Conservation (phyloP, 2,888 invertebrate genomes). For the Epirrita christyi region DNA sequence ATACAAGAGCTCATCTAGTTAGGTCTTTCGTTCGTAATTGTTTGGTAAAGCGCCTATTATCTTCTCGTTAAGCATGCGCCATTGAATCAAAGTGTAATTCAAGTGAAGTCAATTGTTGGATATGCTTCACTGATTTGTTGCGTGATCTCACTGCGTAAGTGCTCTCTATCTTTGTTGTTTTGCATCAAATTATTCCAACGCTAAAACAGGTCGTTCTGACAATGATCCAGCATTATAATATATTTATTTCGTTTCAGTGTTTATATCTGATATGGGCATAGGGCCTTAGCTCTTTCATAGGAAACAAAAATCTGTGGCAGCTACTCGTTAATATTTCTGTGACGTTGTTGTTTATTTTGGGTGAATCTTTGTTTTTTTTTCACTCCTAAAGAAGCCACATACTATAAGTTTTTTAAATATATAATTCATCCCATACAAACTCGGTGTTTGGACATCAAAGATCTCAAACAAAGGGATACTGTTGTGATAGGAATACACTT, state of each 20-base stretch:
- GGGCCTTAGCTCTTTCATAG: background rate
- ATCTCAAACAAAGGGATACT: background rate
- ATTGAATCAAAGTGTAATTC: constrained; percentile 14
- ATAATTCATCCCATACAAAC: too few species aligned
- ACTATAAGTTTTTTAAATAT: too few species aligned
- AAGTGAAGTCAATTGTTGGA: constrained; percentile 32
- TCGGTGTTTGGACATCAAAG: background rate
- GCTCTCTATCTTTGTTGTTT: constrained; percentile 74
- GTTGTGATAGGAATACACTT: background rate
- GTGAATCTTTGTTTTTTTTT: constrained; percentile 27
- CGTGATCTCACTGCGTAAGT: constrained; percentile 67
- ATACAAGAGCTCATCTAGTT: constrained; percentile 42
- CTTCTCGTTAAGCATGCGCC: constrained; percentile 15
- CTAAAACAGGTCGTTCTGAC: constrained; percentile 61
- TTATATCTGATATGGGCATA: background rate
- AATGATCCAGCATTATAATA: constrained; percentile 40
- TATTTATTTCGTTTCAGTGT: constrained; percentile 14
- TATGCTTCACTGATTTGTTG: constrained; percentile 47
- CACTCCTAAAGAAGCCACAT: too few species aligned
- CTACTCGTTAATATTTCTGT: constrained; percentile 14
- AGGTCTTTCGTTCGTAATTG: constrained; percentile 2
- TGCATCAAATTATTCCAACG: constrained; percentile 54
- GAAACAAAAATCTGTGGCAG: background rate
- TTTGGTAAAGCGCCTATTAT: constrained; percentile 13
- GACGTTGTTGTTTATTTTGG: constrained; percentile 64